These are phyloP conservation scores for Pammene fasciana DNA, from an alignment of 2,888 invertebrate species.

Conservation along the genomic window DNA sequence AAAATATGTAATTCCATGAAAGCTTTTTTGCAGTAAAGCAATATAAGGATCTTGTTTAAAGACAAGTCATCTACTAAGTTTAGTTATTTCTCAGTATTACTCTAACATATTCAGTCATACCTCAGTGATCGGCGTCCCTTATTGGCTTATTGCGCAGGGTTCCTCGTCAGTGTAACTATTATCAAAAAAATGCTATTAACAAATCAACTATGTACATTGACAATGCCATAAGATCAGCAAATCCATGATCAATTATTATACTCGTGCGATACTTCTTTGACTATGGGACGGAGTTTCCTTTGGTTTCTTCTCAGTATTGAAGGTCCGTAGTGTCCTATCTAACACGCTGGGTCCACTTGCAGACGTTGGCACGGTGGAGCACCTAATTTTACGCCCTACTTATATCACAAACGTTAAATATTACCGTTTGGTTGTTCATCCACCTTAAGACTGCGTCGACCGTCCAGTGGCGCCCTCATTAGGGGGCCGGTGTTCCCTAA, in stretches of 20 bases:
- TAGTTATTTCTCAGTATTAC: conserved; percentile 34
- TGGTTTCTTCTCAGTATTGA: no score
- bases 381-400: no score
- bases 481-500: no score
- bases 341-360: no score
- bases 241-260: neutral
- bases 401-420: no score
- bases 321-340: no score
- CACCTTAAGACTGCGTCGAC: no score
- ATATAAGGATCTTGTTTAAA: no score
- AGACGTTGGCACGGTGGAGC: no score
- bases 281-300: neutral
- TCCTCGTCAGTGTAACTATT: neutral
- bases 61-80: neutral
- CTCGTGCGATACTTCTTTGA: conserved; percentile 1
- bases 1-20: no score
- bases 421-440: no score
- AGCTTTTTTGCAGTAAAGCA: neutral
- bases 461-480: no score
- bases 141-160: neutral
- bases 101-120: conserved; percentile 11
- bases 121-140: conserved; percentile 9
- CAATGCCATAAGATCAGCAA: neutral
- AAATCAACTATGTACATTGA: neutral
- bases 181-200: neutral